Evolutionary conservation across 2,797 vertebrate genomes (phyloP).

Genomic region (Podarcis siculus): DNA sequence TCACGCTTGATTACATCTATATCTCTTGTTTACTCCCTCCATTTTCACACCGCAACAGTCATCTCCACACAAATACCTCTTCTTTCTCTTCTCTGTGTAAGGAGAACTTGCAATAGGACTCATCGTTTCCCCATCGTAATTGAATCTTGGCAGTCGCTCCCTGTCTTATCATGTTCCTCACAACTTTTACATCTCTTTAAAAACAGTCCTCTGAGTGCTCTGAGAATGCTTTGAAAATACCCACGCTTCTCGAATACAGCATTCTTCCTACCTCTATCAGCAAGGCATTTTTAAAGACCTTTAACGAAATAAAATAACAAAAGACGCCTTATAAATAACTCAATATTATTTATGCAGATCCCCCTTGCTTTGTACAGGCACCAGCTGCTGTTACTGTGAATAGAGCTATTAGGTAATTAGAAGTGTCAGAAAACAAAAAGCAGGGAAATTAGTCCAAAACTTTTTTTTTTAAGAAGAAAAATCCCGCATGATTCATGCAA

Average conservation of each 20-base stretch:
- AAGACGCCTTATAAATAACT: conserved; percentile 46
- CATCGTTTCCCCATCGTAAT: background rate
- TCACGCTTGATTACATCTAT: background rate
- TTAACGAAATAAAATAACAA: conserved; percentile 12
- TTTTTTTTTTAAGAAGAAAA: conserved; percentile 37
- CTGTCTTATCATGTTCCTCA: background rate
- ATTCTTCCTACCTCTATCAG: conserved; percentile 15
- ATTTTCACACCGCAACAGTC: background rate
- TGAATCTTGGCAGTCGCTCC: background rate
- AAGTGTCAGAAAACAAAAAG: conserved; percentile 56
- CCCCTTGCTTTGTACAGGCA: conserved; percentile 43
- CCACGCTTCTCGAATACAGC: background rate
- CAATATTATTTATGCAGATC: conserved; percentile 47
- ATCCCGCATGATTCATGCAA: conserved; percentile 25
- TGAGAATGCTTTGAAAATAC: conserved; percentile 2
- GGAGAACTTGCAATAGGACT: background rate
- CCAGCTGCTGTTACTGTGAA: conserved; percentile 53
- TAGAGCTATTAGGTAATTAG: conserved; percentile 48
- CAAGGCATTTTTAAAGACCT: conserved; percentile 19
- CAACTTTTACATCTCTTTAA: background rate
- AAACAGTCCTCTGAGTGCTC: background rate
- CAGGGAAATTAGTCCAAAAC: conserved; percentile 34
- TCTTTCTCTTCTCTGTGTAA: background rate
- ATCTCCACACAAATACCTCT: background rate
- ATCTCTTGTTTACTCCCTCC: background rate